phyloP scores from a whole-genome alignment of 2,888 invertebrate species.

The Polydrusus cervinus region DNA sequence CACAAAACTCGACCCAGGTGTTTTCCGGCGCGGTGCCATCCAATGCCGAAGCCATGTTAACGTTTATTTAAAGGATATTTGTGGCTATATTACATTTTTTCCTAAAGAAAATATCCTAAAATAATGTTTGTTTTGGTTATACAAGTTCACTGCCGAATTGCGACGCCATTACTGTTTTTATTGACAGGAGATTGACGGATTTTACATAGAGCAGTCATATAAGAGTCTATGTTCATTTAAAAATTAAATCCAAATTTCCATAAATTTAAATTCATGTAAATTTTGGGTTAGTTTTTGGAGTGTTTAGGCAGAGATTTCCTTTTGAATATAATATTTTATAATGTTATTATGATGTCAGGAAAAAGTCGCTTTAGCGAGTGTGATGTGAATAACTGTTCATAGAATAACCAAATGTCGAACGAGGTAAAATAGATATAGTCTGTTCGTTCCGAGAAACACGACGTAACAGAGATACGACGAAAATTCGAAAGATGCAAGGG shows the following conservation, averaged over 20 bases:
- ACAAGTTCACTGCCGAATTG: constrained; percentile 26
- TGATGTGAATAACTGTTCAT: background rate
- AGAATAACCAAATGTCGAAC: background rate
- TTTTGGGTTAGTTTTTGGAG: too few relatives aligned
- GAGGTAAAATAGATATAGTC: background rate
- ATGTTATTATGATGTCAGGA: too few relatives aligned
- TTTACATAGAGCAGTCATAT: background rate
- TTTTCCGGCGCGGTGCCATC: constrained; percentile 45
- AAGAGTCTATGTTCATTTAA: background rate
- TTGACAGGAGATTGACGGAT: constrained; percentile 4
- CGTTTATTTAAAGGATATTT: background rate
- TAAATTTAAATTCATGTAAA: too few relatives aligned
- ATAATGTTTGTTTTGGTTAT: constrained; percentile 42
- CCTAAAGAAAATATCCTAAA: background rate
- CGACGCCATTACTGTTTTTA: constrained; percentile 41
- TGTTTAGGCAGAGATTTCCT: too few relatives aligned
- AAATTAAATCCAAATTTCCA: too few relatives aligned
- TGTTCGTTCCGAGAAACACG: background rate
- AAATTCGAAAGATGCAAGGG: too few relatives aligned
- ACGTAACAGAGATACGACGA: background rate
- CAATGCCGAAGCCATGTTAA: constrained; percentile 49
- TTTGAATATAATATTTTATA: too few relatives aligned
- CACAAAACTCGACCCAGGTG: constrained; percentile 87
- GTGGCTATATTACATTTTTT: constrained; percentile 39
- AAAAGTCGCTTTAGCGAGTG: background rate